phyloP scores from a whole-genome alignment of 2,888 invertebrate species.

The Pollenia griseotomentosa region DNA sequence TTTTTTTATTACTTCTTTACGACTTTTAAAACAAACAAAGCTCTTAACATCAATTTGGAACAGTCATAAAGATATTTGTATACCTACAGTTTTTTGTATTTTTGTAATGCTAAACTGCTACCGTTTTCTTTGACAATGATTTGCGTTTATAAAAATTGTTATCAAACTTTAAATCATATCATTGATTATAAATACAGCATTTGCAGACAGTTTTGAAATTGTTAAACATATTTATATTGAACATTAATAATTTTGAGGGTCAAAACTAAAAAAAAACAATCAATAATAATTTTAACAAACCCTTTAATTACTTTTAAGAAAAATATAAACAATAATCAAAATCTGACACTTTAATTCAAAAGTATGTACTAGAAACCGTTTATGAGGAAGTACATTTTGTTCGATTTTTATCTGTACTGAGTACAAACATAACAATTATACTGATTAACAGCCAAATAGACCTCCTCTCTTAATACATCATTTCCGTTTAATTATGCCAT shows the following conservation, averaged over 20 bases:
- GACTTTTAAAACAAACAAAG: background rate
- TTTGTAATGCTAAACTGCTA: constrained; percentile 6
- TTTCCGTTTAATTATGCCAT: too few species aligned
- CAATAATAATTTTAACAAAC: too few species aligned
- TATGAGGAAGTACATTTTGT: constrained; percentile 33
- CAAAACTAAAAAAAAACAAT: too few species aligned
- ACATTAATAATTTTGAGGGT: background rate
- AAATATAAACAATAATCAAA: too few species aligned
- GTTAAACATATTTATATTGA: background rate
- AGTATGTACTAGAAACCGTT: background rate
- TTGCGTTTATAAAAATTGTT: constrained; percentile 11
- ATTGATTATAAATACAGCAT: background rate
- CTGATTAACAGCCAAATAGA: background rate
- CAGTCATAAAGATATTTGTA: constrained; percentile 3
- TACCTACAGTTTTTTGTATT: background rate
- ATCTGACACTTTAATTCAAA: too few species aligned
- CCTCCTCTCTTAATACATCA: too few species aligned
- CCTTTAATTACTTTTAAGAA: too few species aligned
- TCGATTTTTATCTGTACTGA: background rate
- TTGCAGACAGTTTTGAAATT: background rate
- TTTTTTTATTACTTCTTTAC: background rate
- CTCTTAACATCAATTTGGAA: background rate
- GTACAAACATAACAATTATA: background rate
- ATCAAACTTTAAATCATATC: background rate
- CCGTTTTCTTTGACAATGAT: constrained; percentile 31